Percentiles rank a stretch among this genome's conserved stretches.
phyloP scores from a whole-genome alignment of 64 coral and sea anemone species.

The Acropora yongei region DNA sequence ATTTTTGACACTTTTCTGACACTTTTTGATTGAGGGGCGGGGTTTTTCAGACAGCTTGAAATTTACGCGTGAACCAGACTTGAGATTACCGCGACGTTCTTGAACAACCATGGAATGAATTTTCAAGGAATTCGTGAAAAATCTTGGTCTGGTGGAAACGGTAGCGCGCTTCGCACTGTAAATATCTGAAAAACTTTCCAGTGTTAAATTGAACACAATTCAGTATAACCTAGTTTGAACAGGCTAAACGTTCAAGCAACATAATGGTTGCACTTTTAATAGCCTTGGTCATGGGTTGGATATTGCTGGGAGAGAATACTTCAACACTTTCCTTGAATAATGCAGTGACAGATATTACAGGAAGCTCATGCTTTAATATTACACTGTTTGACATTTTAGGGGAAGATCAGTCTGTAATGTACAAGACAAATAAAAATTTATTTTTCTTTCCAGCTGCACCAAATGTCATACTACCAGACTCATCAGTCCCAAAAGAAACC shows the following conservation, averaged over 20 bases:
- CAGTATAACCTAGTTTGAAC: neutral
- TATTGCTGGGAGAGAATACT: neutral
- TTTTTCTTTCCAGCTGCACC: slow-evolving; percentile 44
- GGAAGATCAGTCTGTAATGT: neutral
- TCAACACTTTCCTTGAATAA: neutral
- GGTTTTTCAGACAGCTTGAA: too few relatives aligned
- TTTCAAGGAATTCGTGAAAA: too few relatives aligned
- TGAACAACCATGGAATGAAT: too few relatives aligned
- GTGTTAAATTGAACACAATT: neutral
- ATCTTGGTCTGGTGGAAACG: too few relatives aligned
- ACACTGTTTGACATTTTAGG: neutral
- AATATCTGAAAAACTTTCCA: neutral
- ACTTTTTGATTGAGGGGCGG: too few relatives aligned
- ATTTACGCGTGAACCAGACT: too few relatives aligned
- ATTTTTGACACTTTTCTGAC: too few relatives aligned
- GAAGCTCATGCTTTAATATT: neutral
- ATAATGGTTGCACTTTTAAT: neutral
- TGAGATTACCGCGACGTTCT: too few relatives aligned
- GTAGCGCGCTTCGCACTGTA: neutral
- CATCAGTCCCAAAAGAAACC: slow-evolving; percentile 15
- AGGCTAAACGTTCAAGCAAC: neutral
- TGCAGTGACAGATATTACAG: neutral
- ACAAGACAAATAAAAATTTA: neutral
- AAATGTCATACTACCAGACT: slow-evolving; percentile 42
- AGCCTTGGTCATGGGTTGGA: neutral